These are phyloP conservation scores for Plutomurus gul DNA, from an alignment of 1,140 invertebrate genomes.

Conservation along the genomic window DNA sequence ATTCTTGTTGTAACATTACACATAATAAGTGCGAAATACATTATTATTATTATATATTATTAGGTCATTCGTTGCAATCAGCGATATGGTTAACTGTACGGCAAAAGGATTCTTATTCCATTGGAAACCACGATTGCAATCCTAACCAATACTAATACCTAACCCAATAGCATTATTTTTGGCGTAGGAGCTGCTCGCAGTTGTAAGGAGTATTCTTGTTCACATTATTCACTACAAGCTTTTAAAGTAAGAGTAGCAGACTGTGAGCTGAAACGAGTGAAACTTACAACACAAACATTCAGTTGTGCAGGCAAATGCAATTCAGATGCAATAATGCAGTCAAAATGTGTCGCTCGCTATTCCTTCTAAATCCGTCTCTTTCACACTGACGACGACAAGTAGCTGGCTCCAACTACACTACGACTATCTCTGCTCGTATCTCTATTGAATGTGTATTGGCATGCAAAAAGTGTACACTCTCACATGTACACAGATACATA, in stretches of 20 bases:
- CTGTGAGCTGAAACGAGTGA: background rate
- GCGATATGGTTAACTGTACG: background rate
- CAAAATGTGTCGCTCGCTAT: background rate
- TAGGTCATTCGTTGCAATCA: background rate
- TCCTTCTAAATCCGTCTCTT: conserved; percentile 3
- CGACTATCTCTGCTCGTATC: too few relatives aligned
- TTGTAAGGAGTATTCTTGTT: background rate
- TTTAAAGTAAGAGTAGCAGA: background rate
- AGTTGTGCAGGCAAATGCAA: background rate
- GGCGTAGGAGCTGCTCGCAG: background rate
- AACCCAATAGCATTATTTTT: conserved; percentile 9
- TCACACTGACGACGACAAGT: background rate
- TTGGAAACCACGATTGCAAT: background rate
- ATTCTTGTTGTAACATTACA: background rate
- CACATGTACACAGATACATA: too few relatives aligned
- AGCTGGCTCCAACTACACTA: background rate
- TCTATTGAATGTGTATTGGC: too few relatives aligned
- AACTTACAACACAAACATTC: background rate
- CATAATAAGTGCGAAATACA: background rate
- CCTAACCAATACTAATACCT: background rate
- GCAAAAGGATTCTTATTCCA: background rate
- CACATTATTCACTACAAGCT: background rate
- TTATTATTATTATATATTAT: background rate
- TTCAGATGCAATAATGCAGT: conserved; percentile 7
- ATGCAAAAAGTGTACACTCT: too few relatives aligned